Percentiles rank a stretch among this genome's conserved stretches.
These are phyloP conservation scores for Melinopterus prodromus DNA, from an alignment of 2,888 invertebrate species.

Conservation along the genomic window DNA sequence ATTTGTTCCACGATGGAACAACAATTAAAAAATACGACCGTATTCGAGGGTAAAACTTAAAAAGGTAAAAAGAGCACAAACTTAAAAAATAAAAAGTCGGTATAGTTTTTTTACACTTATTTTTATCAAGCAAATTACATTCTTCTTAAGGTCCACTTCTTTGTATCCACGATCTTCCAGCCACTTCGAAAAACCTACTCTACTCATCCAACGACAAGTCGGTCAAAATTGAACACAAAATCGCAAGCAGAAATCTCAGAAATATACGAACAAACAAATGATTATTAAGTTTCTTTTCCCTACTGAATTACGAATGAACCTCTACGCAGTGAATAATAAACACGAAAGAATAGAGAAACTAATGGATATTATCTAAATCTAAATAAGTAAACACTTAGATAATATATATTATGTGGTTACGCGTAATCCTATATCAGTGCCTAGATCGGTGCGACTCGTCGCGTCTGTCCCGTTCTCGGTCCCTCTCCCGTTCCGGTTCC, in stretches of 20 bases:
- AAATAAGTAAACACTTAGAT: constrained; percentile 8
- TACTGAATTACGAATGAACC: constrained; percentile 1
- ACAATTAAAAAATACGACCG: neutral
- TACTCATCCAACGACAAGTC: constrained; percentile 31
- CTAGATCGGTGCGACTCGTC: constrained; percentile 77
- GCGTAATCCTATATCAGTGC: constrained; percentile 60
- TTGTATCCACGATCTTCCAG: constrained; percentile 38
- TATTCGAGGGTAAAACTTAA: constrained; percentile 17
- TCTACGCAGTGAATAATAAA: neutral
- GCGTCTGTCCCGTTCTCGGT: constrained; percentile 71
- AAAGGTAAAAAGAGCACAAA: constrained; percentile 17
- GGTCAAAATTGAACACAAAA: constrained; percentile 13
- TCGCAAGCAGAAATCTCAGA: constrained; percentile 19
- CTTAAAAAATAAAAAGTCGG: constrained; percentile 48
- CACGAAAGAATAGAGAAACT: neutral
- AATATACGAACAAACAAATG: neutral
- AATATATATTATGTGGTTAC: constrained; percentile 16
- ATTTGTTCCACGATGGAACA: neutral
- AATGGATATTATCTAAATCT: neutral
- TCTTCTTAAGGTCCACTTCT: constrained; percentile 48
- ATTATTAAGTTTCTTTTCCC: constrained; percentile 7
- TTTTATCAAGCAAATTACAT: constrained; percentile 53
- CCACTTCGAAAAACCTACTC: constrained; percentile 36
- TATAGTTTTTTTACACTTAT: constrained; percentile 49
- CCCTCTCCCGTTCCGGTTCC: constrained; percentile 70